Percentiles rank a stretch among this genome's conserved stretches.
phyloP scores from a whole-genome alignment of 2,113 vertebrate genomes.

The Globicephala melas region DNA sequence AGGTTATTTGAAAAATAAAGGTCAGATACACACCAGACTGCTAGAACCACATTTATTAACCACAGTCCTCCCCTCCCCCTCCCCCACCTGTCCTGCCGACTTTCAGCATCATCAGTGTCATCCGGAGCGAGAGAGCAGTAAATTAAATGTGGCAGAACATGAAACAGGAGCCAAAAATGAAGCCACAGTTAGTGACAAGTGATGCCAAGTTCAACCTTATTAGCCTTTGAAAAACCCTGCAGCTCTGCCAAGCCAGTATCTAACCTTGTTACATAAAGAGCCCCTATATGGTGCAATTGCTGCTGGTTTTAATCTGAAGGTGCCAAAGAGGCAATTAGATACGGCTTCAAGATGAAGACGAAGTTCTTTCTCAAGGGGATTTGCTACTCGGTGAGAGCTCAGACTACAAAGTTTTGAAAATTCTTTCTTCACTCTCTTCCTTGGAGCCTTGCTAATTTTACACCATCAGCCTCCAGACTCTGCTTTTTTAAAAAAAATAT shows the following conservation, averaged over 20 bases:
- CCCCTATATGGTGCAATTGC: neutral
- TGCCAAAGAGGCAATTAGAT: constrained; percentile 47
- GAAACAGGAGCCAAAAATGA: constrained; percentile 61
- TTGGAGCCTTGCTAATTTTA: constrained; percentile 31
- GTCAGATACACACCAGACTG: constrained; percentile 70
- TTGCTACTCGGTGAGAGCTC: neutral
- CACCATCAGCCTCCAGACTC: neutral
- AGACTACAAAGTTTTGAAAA: neutral
- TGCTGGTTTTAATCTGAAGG: constrained; percentile 54
- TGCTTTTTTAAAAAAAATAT: neutral
- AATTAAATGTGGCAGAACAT: constrained; percentile 79
- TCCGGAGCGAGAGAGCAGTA: constrained; percentile 55
- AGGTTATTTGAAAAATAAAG: constrained; percentile 81
- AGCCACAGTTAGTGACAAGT: constrained; percentile 66
- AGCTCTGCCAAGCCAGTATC: constrained; percentile 30
- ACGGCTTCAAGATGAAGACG: constrained; percentile 5
- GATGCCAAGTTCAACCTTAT: constrained; percentile 71
- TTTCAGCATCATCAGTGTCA: constrained; percentile 77
- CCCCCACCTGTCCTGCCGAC: neutral
- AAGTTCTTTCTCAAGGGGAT: constrained; percentile 44
- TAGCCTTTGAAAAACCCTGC: constrained; percentile 64
- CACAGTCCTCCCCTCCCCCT: neutral
- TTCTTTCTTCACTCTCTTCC: neutral
- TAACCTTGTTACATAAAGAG: neutral
- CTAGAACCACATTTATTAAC: constrained; percentile 72